Evolutionary conservation across 2,797 vertebrate genomes (phyloP).

Genomic region (Gymnodraco acuticeps): DNA sequence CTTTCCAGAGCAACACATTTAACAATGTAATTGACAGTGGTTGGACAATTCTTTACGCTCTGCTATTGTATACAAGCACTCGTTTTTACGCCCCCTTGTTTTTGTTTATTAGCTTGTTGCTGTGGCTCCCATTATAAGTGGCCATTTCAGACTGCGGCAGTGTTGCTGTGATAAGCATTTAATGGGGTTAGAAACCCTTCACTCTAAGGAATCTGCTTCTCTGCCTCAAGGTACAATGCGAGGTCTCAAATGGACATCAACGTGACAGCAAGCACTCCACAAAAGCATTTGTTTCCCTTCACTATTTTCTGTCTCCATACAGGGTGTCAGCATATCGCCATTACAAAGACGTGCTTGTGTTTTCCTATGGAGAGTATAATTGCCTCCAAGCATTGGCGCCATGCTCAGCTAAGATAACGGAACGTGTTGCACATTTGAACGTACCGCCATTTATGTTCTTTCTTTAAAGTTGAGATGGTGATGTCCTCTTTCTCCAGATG

Average conservation of each 20-base stretch:
- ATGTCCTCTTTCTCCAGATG: slow-evolving; percentile 61
- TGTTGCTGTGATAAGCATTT: slow-evolving; percentile 61
- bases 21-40: slow-evolving; percentile 71
- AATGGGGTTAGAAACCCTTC: slow-evolving; percentile 59
- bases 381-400: slow-evolving; percentile 49
- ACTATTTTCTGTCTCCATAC: slow-evolving; percentile 36
- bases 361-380: slow-evolving; percentile 47
- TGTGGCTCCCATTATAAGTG: slow-evolving; percentile 54
- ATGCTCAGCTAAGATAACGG: slow-evolving; percentile 41
- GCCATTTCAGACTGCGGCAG: slow-evolving; percentile 56
- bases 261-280: slow-evolving; percentile 51
- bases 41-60: slow-evolving; percentile 19
- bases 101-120: slow-evolving; percentile 62
- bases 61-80: slow-evolving; percentile 17
- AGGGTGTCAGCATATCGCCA: slow-evolving; percentile 48
- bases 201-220: slow-evolving; percentile 43
- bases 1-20: slow-evolving; percentile 54
- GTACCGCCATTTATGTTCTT: not conserved
- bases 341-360: slow-evolving; percentile 39
- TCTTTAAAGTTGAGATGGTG: slow-evolving; percentile 19
- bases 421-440: slow-evolving; percentile 12
- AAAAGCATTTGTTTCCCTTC: slow-evolving; percentile 36
- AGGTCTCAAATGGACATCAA: slow-evolving; percentile 55
- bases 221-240: slow-evolving; percentile 44
- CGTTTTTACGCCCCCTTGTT: slow-evolving; percentile 31